These are phyloP conservation scores for Nasonia longicornis DNA, from an alignment of 1,140 invertebrate species.

Conservation along the genomic window DNA sequence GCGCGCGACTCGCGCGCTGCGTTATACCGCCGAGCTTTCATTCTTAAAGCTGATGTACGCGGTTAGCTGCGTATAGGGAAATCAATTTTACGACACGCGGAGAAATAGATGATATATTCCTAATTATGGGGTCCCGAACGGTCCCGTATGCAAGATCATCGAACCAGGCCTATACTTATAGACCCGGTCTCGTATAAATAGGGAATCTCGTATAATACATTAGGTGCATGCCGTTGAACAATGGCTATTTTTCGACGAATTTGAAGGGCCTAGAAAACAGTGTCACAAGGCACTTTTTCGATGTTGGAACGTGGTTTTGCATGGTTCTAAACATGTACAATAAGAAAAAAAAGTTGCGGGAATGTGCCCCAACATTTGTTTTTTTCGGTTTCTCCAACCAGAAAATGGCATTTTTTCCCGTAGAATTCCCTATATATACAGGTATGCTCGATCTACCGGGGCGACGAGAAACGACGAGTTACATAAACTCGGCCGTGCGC, in stretches of 20 bases:
- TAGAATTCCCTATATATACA: background rate
- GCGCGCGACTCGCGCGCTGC: background rate
- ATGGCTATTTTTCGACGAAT: no score
- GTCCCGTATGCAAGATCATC: background rate
- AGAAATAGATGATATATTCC: background rate
- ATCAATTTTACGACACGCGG: background rate
- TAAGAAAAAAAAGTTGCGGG: no score
- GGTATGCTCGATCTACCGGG: background rate
- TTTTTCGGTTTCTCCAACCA: no score
- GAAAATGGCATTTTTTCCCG: no score
- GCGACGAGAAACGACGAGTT: background rate
- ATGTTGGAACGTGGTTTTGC: no score
- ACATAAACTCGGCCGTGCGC: conserved; percentile 2
- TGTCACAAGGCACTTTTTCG: no score
- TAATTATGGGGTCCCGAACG: background rate
- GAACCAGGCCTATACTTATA: background rate
- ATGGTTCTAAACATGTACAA: no score
- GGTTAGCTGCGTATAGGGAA: background rate
- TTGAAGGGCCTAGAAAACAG: no score
- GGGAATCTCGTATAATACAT: no score
- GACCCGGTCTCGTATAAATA: background rate
- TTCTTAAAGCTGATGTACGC: no score
- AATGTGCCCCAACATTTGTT: no score
- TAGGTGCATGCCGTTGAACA: no score
- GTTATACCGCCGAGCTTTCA: background rate